Evolutionary conservation across 2,888 invertebrate genomes (phyloP).

Genomic region (Athalia cordata): DNA sequence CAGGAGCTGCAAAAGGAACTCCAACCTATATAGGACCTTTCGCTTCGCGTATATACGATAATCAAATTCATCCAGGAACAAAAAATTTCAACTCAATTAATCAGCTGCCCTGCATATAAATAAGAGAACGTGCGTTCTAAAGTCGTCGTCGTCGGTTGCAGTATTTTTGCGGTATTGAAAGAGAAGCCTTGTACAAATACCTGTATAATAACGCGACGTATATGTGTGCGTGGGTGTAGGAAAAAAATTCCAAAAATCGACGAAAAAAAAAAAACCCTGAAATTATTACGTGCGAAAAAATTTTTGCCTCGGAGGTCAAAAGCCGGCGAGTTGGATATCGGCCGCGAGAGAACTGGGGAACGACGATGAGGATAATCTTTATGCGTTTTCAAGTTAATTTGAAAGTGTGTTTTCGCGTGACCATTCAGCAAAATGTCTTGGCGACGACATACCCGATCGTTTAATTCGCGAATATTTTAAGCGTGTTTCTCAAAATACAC

Average conservation of each 20-base stretch:
- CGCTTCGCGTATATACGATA: too few relatives aligned
- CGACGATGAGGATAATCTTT: background rate
- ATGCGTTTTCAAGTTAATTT: background rate
- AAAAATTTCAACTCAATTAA: too few relatives aligned
- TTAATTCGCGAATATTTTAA: slow-evolving; percentile 68
- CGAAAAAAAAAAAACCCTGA: background rate
- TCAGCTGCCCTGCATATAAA: too few relatives aligned
- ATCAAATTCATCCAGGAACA: too few relatives aligned
- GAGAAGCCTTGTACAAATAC: too few relatives aligned
- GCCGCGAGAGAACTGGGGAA: too few relatives aligned
- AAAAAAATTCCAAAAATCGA: background rate
- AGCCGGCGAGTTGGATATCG: background rate
- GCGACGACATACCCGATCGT: slow-evolving; percentile 60
- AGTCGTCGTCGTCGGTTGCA: too few relatives aligned
- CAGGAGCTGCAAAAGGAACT: too few relatives aligned
- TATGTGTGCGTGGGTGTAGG: background rate
- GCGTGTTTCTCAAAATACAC: slow-evolving; percentile 65
- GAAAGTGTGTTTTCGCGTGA: slow-evolving; percentile 48
- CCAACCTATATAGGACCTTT: too few relatives aligned
- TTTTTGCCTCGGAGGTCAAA: slow-evolving; percentile 18
- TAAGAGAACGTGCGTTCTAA: too few relatives aligned
- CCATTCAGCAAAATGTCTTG: slow-evolving; percentile 65
- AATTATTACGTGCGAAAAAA: background rate
- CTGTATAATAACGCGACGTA: too few relatives aligned
- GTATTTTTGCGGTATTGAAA: too few relatives aligned